Percentiles rank a stretch among this genome's conserved stretches.
These are phyloP conservation scores for Ecliptopera silaceata DNA, from an alignment of 2,888 invertebrate species.

Conservation along the genomic window DNA sequence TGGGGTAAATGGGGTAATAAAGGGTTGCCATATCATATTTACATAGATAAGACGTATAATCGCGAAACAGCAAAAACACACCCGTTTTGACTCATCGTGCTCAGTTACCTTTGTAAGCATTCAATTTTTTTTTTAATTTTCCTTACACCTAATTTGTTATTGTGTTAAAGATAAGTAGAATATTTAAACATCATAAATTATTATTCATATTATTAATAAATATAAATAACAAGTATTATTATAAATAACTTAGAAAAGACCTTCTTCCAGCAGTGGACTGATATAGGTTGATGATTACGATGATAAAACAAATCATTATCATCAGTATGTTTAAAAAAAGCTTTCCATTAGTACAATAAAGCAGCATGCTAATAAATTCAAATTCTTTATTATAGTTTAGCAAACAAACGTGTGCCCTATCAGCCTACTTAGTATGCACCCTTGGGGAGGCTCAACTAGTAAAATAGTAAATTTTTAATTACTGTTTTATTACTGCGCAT, in stretches of 20 bases:
- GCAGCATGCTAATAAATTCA: slow-evolving; percentile 62
- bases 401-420: slow-evolving; percentile 71
- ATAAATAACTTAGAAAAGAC: too few species aligned
- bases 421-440: slow-evolving; percentile 79
- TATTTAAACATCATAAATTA: too few species aligned
- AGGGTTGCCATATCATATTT: slow-evolving; percentile 54
- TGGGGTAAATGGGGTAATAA: slow-evolving; percentile 46
- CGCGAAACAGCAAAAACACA: slow-evolving; percentile 13
- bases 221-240: too few species aligned
- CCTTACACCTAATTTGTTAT: too few species aligned
- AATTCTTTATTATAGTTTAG: slow-evolving; percentile 73
- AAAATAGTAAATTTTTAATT: slow-evolving; percentile 82
- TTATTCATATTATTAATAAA: too few species aligned
- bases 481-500: slow-evolving; percentile 79
- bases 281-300: too few species aligned
- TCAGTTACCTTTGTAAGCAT: background rate
- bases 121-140: too few species aligned
- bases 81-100: slow-evolving; percentile 8
- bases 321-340: background rate
- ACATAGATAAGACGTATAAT: slow-evolving; percentile 31
- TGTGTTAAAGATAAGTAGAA: too few species aligned
- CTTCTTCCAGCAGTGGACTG: too few species aligned
- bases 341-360: slow-evolving; percentile 19
- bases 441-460: slow-evolving; percentile 66
- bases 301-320: too few species aligned